Percentiles rank a stretch among this genome's conserved stretches.
Conservation (phyloP, 1,140 invertebrate species). For the Coptotermes formosanus region DNA sequence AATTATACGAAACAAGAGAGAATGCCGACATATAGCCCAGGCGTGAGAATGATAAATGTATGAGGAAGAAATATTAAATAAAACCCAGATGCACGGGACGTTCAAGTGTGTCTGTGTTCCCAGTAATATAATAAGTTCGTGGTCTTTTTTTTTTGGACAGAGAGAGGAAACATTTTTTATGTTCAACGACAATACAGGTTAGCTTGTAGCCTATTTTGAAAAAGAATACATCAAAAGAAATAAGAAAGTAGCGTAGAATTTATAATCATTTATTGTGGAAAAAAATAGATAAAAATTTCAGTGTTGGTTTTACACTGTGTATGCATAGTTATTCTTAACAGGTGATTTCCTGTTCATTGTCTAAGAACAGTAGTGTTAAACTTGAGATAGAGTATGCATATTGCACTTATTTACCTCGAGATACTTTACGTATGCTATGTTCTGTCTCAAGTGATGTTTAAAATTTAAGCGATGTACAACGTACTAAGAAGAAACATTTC, state of each 20-base stretch:
- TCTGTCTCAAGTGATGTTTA: no score
- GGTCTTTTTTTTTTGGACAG: background rate
- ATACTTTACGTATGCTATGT: no score
- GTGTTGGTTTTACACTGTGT: background rate
- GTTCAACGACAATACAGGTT: background rate
- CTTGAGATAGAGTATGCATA: no score
- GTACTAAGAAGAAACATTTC: no score
- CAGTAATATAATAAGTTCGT: background rate
- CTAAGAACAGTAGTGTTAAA: background rate
- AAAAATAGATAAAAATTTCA: background rate
- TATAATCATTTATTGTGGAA: background rate
- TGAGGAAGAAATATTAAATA: constrained; percentile 5
- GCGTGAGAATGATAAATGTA: background rate
- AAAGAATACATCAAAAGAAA: background rate
- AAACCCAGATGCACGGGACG: background rate
- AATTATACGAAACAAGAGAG: background rate
- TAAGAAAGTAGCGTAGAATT: background rate
- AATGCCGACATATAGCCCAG: background rate
- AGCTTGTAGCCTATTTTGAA: background rate
- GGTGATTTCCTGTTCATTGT: background rate
- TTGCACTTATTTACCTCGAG: no score
- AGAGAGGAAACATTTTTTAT: background rate
- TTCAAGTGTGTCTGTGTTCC: background rate
- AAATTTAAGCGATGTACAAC: no score
- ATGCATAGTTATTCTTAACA: background rate